phyloP scores from a whole-genome alignment of 1,140 invertebrate species.

The Zeugodacus cucurbitae region DNA sequence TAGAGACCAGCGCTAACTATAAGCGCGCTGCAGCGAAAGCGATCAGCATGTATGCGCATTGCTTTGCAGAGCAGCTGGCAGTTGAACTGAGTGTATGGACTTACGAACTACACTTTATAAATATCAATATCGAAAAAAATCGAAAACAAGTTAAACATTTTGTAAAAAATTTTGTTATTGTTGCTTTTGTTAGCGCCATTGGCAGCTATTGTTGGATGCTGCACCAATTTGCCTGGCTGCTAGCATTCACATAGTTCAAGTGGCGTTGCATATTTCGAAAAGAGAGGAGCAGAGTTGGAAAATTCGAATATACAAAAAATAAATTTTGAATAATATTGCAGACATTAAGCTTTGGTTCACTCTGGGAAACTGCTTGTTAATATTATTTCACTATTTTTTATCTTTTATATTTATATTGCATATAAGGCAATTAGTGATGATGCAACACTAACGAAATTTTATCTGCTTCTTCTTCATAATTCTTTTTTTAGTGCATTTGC shows the following conservation, averaged over 20 bases:
- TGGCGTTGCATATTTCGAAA: not conserved
- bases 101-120: not conserved
- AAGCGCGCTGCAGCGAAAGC: not conserved
- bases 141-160: not conserved
- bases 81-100: not conserved
- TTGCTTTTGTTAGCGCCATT: constrained; percentile 4
- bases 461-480: not conserved
- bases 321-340: not conserved
- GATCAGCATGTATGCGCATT: not conserved
- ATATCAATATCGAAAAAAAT: not conserved
- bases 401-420: not conserved
- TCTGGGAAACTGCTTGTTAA: not conserved
- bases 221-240: not conserved
- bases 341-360: not conserved
- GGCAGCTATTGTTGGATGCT: not conserved
- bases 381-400: not conserved
- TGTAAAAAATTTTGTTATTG: not conserved
- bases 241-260: not conserved
- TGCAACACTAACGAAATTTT: not conserved
- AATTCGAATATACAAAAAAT: not conserved
- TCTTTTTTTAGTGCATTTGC: not conserved
- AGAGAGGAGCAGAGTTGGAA: not conserved
- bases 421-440: not conserved
- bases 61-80: too few species aligned
- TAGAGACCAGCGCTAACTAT: not conserved